Evolutionary conservation across 2,797 vertebrate genomes (phyloP).

Genomic region (Synaphobranchus kaupii): DNA sequence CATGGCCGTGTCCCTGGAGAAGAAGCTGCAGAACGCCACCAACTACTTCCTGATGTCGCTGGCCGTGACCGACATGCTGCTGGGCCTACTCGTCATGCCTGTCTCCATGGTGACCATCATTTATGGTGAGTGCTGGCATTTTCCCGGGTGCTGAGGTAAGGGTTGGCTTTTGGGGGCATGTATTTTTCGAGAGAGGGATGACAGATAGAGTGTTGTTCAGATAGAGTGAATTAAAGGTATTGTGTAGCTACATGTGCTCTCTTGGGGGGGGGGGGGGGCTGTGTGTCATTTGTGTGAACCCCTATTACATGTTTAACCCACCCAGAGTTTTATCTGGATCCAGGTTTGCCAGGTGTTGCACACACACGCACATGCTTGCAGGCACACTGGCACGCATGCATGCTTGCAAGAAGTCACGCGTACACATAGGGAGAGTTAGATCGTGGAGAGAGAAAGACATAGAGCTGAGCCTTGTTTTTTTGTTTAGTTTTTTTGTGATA

Average conservation of each 20-base stretch:
- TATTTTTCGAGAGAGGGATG: too few species aligned
- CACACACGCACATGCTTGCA: too few species aligned
- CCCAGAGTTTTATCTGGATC: not conserved
- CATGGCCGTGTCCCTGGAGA: constrained; percentile 94
- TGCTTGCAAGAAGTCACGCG: not conserved
- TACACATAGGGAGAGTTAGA: not conserved
- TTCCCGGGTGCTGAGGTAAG: not conserved
- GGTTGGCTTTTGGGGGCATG: too few species aligned
- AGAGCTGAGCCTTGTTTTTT: not conserved
- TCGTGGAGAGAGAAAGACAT: not conserved
- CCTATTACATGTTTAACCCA: not conserved
- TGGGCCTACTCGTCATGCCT: constrained; percentile 96
- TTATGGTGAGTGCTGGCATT: constrained; percentile 81
- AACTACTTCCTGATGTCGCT: constrained; percentile 99
- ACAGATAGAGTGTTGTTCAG: too few species aligned
- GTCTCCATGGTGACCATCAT: constrained; percentile 95
- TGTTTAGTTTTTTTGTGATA: not conserved
- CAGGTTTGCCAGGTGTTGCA: not conserved
- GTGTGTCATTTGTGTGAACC: not conserved
- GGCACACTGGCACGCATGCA: not conserved
- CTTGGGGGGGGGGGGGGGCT: not conserved
- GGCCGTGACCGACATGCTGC: constrained; percentile 94
- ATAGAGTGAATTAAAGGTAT: not conserved
- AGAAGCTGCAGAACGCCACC: constrained; percentile 96
- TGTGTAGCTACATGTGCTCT: not conserved